Evolutionary conservation across 2,888 invertebrate genomes (phyloP), one percentile per base, ranked within the genome.

Genomic region (Pheosia gnoma): DNA sequence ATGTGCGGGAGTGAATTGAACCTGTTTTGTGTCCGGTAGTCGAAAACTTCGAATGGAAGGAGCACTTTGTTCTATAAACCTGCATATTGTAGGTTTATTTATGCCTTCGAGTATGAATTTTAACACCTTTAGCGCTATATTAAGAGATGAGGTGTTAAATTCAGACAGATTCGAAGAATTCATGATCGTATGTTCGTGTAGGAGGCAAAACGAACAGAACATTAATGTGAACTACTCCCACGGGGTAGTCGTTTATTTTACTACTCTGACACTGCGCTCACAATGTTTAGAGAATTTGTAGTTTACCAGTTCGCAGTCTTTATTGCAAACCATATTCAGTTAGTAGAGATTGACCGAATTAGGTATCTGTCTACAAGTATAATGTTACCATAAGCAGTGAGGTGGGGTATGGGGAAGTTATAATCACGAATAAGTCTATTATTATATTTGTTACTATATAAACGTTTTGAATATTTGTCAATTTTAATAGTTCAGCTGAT

Each of bases 71-170:
- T 82, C 76, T 82, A 77, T 81, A 75, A 87, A 84, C 89, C 90
- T 92, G 90, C 90, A 91, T 91, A 91, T 91, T 91, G 90, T 90
- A 91, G 90, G 88, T 87, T 75, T 75, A 75, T 73, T 78, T 79
- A 81, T 80, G 75, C 80, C 81, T 83, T 82, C 81, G 76, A 75
- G 75, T 69, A 75, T 78, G 75, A 81, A 81, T 73, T 78, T 79
- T 77, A 71, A 75, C 77, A 79, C 80, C 78, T 78, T 80, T 77
- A 66, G 74, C 76, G 72, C 79, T 72, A 75, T 72, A 71, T 70
- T 25, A 68, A 73, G 71, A 73, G 66, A 72, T 68, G 65, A 77
- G 71, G 69, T 68, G 72, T 74, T 76, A 66, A 69, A 72, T 63
- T 63, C 65, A 67, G 66, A 66, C 59, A 70, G 69, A 70, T 75